Evolutionary conservation across 1,140 invertebrate genomes (phyloP).

Genomic region (Drosophila mauritiana): DNA sequence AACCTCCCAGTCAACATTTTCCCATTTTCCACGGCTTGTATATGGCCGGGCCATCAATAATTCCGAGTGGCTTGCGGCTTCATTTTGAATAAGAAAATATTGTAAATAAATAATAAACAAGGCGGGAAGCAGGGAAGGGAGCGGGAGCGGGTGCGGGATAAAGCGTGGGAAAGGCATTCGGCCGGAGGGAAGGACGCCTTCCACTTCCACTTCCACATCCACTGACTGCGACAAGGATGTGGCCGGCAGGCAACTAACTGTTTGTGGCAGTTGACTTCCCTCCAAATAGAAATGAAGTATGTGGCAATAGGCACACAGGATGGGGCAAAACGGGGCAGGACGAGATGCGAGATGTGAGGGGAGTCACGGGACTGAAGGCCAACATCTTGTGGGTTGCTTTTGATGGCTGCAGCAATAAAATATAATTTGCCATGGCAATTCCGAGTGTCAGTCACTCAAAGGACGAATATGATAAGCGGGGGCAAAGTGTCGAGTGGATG

Average conservation of each 20-base stretch:
- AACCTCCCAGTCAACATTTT: conserved; percentile 13
- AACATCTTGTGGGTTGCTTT: conserved; percentile 62
- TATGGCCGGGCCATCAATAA: conserved; percentile 72
- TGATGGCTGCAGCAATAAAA: conserved; percentile 60
- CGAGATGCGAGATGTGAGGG: background rate
- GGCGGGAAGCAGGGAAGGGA: background rate
- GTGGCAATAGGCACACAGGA: conserved; percentile 55
- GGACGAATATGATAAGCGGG: background rate
- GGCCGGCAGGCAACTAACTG: conserved; percentile 62
- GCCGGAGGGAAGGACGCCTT: background rate
- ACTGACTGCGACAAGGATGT: conserved; percentile 39
- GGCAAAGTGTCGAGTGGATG: background rate
- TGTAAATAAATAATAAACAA: conserved; percentile 79
- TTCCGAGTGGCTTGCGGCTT: conserved; percentile 73
- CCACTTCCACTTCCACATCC: background rate
- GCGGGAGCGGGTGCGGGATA: conserved; percentile 2
- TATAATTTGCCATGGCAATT: conserved; percentile 70
- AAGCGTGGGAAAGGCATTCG: background rate
- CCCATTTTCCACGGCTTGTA: conserved; percentile 1
- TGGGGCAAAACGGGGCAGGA: background rate
- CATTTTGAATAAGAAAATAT: conserved; percentile 83
- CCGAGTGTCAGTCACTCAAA: conserved; percentile 45
- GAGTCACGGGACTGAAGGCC: conserved; percentile 34
- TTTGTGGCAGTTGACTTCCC: conserved; percentile 65
- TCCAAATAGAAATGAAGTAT: conserved; percentile 65